Evolutionary conservation across 2,113 vertebrate species (phyloP).

Genomic region (Panurus biarmicus): DNA sequence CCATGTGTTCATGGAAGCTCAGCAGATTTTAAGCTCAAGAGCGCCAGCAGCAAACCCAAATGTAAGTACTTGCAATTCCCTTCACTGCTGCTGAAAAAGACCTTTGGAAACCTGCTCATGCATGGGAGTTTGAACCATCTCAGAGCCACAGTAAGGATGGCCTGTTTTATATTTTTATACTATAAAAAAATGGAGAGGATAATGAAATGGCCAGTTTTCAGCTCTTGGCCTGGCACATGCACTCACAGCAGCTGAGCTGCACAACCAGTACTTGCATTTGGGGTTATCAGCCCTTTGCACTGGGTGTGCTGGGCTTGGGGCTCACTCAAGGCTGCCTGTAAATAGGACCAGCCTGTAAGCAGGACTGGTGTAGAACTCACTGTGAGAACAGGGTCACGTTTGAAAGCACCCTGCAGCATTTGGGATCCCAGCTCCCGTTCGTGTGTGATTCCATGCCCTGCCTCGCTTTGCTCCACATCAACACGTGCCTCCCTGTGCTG

Average conservation of each 20-base stretch:
- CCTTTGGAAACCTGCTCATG: neutral
- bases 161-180: neutral
- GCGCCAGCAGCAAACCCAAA: neutral
- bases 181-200: neutral
- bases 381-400: neutral
- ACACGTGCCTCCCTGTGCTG: neutral
- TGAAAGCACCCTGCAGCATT: neutral
- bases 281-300: neutral
- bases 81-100: neutral
- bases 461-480: neutral
- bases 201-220: neutral
- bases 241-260: accelerated
- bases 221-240: neutral
- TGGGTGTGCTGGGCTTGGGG: neutral
- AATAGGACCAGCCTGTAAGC: neutral
- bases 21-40: conserved; percentile 23
- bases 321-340: neutral
- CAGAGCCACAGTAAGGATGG: neutral
- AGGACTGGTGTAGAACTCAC: neutral
- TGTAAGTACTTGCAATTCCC: neutral
- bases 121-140: neutral
- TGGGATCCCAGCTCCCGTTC: neutral
- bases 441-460: neutral
- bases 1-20: neutral
- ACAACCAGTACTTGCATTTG: neutral